Evolutionary conservation across 2,113 vertebrate species (phyloP).

Genomic region (Myanophis thanlyinensis): DNA sequence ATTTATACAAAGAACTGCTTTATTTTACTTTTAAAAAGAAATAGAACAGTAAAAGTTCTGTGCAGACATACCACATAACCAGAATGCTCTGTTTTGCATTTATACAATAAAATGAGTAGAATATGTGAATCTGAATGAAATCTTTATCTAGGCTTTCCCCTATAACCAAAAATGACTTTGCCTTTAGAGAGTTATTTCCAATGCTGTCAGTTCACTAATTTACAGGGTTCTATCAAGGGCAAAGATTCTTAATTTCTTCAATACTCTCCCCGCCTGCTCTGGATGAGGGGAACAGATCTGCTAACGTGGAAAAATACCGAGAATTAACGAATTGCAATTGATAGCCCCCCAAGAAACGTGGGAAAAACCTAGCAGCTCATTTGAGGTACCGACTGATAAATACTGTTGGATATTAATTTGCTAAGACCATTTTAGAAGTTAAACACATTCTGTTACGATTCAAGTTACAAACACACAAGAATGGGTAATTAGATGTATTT

Average conservation of each 20-base stretch:
- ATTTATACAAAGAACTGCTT: neutral
- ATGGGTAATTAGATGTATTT: too few species aligned
- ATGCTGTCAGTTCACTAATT: neutral
- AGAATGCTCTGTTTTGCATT: neutral
- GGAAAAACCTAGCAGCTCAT: neutral
- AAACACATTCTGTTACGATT: neutral
- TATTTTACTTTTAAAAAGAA: conserved; percentile 3
- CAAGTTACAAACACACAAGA: neutral
- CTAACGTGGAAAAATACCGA: neutral
- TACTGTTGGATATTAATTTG: neutral
- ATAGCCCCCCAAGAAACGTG: neutral
- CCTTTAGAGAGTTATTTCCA: neutral
- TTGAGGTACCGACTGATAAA: neutral
- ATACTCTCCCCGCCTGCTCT: neutral
- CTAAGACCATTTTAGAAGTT: neutral
- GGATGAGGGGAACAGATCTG: neutral
- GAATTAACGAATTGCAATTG: neutral
- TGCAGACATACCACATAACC: neutral
- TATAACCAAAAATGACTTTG: neutral
- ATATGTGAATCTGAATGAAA: neutral
- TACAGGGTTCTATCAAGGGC: neutral
- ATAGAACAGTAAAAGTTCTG: neutral
- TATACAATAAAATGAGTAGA: neutral
- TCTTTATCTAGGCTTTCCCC: neutral
- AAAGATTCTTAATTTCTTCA: neutral